phyloP scores from a whole-genome alignment of 2,113 vertebrate genomes.

The Coryphaenoides rupestris region DNA sequence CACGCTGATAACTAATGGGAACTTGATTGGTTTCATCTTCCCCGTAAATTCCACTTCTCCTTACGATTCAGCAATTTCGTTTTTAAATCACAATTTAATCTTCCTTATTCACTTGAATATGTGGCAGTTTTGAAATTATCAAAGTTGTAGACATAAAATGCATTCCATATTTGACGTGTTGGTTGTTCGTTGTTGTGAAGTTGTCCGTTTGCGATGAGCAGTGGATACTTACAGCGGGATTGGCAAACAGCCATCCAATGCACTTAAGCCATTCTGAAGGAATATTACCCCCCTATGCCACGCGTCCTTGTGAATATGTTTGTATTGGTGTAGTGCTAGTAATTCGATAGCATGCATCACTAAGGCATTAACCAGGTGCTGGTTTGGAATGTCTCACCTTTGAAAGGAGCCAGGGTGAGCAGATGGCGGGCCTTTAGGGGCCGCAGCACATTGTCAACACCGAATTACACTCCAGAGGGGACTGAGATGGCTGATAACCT shows the following conservation, averaged over 20 bases:
- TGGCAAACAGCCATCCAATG: neutral
- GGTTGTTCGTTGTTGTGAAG: too few species aligned
- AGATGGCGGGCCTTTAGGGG: slow-evolving; percentile 78
- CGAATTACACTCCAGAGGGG: slow-evolving; percentile 75
- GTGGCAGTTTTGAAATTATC: too few species aligned
- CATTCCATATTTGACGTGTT: too few species aligned
- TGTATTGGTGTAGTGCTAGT: slow-evolving; percentile 1
- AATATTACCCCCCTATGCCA: slow-evolving; percentile 8
- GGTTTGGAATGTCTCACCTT: slow-evolving; percentile 71
- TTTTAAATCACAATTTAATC: too few species aligned
- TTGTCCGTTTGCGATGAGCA: too few species aligned
- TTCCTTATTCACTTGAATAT: too few species aligned
- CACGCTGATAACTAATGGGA: too few species aligned
- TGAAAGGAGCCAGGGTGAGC: slow-evolving; percentile 67
- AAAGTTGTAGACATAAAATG: too few species aligned
- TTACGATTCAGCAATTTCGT: too few species aligned
- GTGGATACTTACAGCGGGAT: neutral
- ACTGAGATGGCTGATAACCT: slow-evolving; percentile 73
- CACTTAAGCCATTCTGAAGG: neutral
- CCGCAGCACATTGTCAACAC: slow-evolving; percentile 74
- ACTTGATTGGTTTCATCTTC: too few species aligned
- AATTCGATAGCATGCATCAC: slow-evolving; percentile 20
- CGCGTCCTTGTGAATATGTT: neutral
- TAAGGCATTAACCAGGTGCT: slow-evolving; percentile 63
- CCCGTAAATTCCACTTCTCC: too few species aligned